Conservation (phyloP, 35 echinoderm and acorn worm species). For the Ptychodera flava region DNA sequence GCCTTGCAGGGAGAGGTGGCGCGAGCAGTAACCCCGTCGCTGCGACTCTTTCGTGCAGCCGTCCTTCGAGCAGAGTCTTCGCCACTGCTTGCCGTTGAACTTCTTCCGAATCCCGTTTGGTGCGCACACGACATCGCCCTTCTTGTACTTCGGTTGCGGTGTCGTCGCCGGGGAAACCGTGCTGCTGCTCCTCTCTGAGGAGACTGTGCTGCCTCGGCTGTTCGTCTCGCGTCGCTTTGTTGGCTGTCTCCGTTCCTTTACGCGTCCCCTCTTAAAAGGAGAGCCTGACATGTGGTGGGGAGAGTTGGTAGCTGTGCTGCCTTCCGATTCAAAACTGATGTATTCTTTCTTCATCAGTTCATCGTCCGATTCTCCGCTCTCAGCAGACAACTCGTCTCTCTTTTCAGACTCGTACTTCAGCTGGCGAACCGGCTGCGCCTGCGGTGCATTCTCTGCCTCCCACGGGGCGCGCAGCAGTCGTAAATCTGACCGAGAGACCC, state of each 20-base stretch:
- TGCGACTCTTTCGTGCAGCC: slow-evolving; percentile 98
- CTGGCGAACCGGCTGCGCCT: neutral
- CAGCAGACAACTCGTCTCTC: slow-evolving; percentile 17
- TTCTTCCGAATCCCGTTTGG: slow-evolving; percentile 92
- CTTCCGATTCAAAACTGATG: slow-evolving; percentile 48
- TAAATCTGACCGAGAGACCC: slow-evolving; percentile 60
- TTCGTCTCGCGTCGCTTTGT: slow-evolving; percentile 50
- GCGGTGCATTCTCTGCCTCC: slow-evolving; percentile 19
- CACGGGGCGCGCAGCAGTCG: slow-evolving; percentile 65
- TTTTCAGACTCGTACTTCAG: slow-evolving; percentile 6
- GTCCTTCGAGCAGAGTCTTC: slow-evolving; percentile 84
- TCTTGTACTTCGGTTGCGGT: slow-evolving; percentile 71
- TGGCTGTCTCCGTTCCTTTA: neutral
- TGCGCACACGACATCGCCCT: slow-evolving; percentile 90
- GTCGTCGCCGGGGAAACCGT: slow-evolving; percentile 52
- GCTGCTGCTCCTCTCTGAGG: slow-evolving; percentile 43
- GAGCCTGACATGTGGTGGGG: neutral
- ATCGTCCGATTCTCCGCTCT: slow-evolving; percentile 63
- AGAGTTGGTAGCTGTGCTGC: neutral
- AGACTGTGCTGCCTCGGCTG: slow-evolving; percentile 79
- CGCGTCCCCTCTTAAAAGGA: neutral
- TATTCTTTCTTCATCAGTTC: slow-evolving; percentile 71
- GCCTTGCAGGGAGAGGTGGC: slow-evolving; percentile 92
- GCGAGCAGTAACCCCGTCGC: slow-evolving; percentile 87
- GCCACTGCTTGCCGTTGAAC: slow-evolving; percentile 97